These are phyloP conservation scores for Linepithema humile DNA, from an alignment of 1,140 invertebrate genomes.

Conservation along the genomic window DNA sequence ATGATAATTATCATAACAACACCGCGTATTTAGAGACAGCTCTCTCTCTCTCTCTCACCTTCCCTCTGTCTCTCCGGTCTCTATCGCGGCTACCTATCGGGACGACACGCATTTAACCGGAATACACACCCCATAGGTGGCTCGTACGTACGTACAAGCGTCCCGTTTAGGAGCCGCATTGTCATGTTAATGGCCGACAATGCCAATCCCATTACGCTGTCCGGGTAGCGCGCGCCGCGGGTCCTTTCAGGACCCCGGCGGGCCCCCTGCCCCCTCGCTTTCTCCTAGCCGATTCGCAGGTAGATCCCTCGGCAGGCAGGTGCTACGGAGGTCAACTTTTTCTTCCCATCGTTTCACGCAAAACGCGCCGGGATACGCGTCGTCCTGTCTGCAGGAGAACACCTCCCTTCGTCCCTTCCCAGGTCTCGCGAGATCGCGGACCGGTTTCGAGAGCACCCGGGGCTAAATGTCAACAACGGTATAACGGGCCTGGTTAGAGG, in stretches of 20 bases:
- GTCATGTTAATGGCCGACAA: conserved; percentile 80
- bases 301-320: conserved; percentile 57
- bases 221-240: conserved; percentile 49
- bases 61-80: neutral
- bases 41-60: conserved; percentile 4
- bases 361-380: conserved; percentile 8
- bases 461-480: conserved; percentile 83
- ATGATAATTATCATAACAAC: conserved; percentile 82
- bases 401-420: conserved; percentile 26
- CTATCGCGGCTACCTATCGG: conserved; percentile 75
- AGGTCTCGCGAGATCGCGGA: conserved; percentile 64
- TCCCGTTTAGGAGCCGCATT: conserved; percentile 77
- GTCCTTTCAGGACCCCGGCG: neutral
- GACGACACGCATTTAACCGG: conserved; percentile 69
- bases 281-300: neutral
- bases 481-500: conserved; percentile 81
- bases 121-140: conserved; percentile 54
- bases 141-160: conserved; percentile 67
- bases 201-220: conserved; percentile 78
- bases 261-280: neutral
- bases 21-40: conserved; percentile 75
- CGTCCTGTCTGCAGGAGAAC: conserved; percentile 37
- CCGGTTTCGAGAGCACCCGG: conserved; percentile 74
- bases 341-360: conserved; percentile 29
- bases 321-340: conserved; percentile 73